These are phyloP conservation scores for Dynastes hyllus DNA, from an alignment of 2,888 invertebrate genomes.

Conservation along the genomic window DNA sequence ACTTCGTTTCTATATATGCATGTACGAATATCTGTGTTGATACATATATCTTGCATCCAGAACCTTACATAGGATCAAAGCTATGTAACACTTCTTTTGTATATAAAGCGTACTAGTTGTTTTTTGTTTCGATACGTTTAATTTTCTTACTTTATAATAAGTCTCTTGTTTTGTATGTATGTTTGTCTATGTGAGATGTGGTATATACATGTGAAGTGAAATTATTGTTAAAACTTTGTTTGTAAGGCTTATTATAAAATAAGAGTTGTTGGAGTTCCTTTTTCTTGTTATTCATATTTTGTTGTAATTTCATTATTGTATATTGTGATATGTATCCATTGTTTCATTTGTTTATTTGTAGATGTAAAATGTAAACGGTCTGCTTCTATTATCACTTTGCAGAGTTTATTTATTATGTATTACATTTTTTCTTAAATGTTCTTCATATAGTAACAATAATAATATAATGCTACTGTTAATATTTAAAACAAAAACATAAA, in stretches of 20 bases:
- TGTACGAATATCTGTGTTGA: not conserved
- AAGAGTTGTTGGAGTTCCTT: constrained; percentile 45
- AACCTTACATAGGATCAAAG: not conserved
- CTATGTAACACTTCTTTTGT: constrained; percentile 34
- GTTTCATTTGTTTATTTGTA: constrained; percentile 40
- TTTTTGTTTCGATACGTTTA: constrained; percentile 40
- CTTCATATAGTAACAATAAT: constrained; percentile 24
- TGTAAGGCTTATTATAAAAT: constrained; percentile 35
- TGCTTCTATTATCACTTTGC: constrained; percentile 46
- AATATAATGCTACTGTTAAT: constrained; percentile 42
- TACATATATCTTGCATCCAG: not conserved
- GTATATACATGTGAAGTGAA: not conserved
- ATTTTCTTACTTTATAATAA: constrained; percentile 44
- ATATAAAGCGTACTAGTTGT: constrained; percentile 39
- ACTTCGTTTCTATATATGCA: not conserved
- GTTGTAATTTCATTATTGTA: constrained; percentile 45
- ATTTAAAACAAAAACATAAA: not conserved
- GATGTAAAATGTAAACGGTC: constrained; percentile 40
- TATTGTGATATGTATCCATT: constrained; percentile 47
- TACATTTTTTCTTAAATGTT: constrained; percentile 40
- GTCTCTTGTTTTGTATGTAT: constrained; percentile 13
- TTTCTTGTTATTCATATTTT: constrained; percentile 44
- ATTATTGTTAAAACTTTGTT: constrained; percentile 4
- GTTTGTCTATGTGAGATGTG: not conserved
- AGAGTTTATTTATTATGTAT: constrained; percentile 43